Evolutionary conservation across 2,113 vertebrate species (phyloP), one percentile per base, ranked within the genome.

Genomic region (Muntiacus reevesi): DNA sequence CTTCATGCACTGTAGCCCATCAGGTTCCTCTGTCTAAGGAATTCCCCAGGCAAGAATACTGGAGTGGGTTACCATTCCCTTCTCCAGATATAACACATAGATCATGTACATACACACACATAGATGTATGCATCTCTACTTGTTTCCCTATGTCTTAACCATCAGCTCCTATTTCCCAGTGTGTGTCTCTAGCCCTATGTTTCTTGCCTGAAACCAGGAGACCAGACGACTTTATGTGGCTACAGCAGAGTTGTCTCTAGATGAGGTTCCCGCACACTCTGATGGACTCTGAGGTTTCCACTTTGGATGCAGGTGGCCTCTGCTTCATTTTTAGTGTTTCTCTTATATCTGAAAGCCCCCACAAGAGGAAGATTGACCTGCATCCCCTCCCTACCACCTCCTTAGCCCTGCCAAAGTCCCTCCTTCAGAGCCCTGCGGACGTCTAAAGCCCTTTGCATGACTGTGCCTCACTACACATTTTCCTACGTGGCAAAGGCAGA

Each of bases 61-160:
- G 36, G 36, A 43, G 21, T 27, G 71, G 71, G 36, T 76, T 43
- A 71, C 6, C 71, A 76, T 14, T 27, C 23, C 71, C 23, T 76
- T 76, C 40, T 43, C 71, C 25, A 76, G 71, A 27, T 43, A 54
- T 8, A 23, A 54, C 52, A n/a, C 33, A 54, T 0, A 45, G 50
- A 85, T 5, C 2, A 0, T 10, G 27, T 0, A 6, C 2, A 27
- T 4, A 4, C 16, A 7, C 43, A 5, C 13, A 17, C 43, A 82
- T 19, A 15, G 23, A 5, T 2, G 0, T 0, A 7, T 11, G n/a
- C 3, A n/a, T 0, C 1, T 50, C 40, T 9, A 21, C 6, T 0
- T 1, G 19, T 40, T 43, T 10, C 25, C n/a, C 52, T 71, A 21
- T 71, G 30, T 40, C 67, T 45, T 30, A 52, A 40, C 12, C 0